Evolutionary conservation across 2,888 invertebrate species (phyloP).

Genomic region (Euzophera pinguis): DNA sequence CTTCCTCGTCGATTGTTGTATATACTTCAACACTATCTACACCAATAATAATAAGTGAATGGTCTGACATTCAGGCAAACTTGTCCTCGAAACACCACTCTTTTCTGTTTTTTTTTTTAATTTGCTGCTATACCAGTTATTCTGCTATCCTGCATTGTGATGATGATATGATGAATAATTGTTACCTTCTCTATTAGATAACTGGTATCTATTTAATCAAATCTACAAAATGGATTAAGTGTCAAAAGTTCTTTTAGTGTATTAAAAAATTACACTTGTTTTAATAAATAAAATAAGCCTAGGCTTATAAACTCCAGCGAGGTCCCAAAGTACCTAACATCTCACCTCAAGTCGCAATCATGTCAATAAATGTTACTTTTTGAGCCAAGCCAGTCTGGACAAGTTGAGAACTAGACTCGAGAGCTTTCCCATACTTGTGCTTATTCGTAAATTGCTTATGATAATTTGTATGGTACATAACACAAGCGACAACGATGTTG

Average conservation of each 20-base stretch:
- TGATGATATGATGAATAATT: no score
- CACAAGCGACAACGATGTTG: neutral
- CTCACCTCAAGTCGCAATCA: no score
- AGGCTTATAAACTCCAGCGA: no score
- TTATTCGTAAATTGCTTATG: slow-evolving; percentile 2
- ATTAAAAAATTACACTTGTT: no score
- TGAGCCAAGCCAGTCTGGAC: neutral
- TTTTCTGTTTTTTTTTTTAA: neutral
- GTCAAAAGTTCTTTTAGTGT: no score
- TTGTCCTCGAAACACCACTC: neutral
- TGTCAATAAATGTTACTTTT: neutral
- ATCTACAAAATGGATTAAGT: no score
- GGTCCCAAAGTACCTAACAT: no score
- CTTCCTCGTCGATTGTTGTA: neutral
- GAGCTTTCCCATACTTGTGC: slow-evolving; percentile 5
- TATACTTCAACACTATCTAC: neutral
- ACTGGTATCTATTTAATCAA: no score
- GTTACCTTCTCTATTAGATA: no score
- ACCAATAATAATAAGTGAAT: no score
- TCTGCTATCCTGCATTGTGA: neutral
- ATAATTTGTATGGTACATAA: neutral
- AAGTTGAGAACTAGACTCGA: neutral
- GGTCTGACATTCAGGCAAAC: neutral
- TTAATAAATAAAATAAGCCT: no score
- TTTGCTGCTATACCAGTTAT: neutral